A percentile compares a stretch with the other conserved stretches of the same genome.
phyloP scores from a whole-genome alignment of 2,113 vertebrate genomes.

The Parotia lawesii region DNA sequence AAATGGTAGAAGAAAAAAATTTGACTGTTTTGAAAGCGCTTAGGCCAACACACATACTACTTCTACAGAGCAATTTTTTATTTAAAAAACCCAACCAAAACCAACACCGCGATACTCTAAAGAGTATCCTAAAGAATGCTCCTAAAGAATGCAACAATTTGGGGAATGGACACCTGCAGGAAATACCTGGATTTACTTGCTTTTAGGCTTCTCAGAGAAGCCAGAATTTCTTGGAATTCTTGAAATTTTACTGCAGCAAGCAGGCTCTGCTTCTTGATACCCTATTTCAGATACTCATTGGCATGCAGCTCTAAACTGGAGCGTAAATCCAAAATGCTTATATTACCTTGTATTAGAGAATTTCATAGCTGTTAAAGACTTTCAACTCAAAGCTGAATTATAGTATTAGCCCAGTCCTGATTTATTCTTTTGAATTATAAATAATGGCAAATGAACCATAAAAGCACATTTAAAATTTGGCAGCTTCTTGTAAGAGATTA shows the following conservation, averaged over 20 bases:
- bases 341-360: not conserved
- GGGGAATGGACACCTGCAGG: not conserved
- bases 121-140: not conserved
- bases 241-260: not conserved
- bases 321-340: not conserved
- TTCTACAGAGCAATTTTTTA: not conserved
- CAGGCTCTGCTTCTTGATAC: not conserved
- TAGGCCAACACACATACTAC: not conserved
- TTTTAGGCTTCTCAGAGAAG: not conserved
- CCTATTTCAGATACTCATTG: not conserved
- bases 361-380: not conserved
- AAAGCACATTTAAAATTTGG: not conserved
- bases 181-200: not conserved
- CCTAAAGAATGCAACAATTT: not conserved
- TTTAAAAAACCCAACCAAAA: not conserved
- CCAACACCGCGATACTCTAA: not conserved
- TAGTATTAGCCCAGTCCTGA: not conserved
- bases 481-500: constrained; percentile 1
- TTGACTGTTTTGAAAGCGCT: not conserved
- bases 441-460: constrained; percentile 14
- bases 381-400: not conserved
- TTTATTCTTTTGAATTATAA: constrained; percentile 10
- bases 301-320: not conserved
- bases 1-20: not conserved
- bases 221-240: not conserved